Percentiles rank a stretch among this genome's conserved stretches.
These are phyloP conservation scores for Ectropis grisescens DNA, from an alignment of 1,140 invertebrate species.

Conservation along the genomic window DNA sequence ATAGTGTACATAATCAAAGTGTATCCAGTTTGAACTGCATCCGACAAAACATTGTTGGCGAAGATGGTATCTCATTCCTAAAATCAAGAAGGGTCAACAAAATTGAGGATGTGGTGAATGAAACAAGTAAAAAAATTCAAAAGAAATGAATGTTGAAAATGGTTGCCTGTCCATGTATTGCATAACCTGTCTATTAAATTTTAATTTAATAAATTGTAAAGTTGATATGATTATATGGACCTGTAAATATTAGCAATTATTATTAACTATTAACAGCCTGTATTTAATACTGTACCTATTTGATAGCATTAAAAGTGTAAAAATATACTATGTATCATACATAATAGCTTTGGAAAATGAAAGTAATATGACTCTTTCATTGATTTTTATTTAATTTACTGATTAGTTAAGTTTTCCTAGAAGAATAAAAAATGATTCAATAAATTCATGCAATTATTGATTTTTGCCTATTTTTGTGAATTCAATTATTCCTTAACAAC, in stretches of 20 bases:
- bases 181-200: slow-evolving; percentile 56
- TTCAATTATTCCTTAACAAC: too few relatives aligned
- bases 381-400: too few relatives aligned
- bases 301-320: slow-evolving; percentile 59
- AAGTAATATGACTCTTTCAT: slow-evolving; percentile 30
- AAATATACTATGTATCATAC: slow-evolving; percentile 43
- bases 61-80: slow-evolving; percentile 50
- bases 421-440: too few relatives aligned
- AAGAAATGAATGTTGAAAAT: slow-evolving; percentile 58
- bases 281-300: slow-evolving; percentile 63
- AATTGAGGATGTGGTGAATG: slow-evolving; percentile 48
- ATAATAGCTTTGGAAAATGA: slow-evolving; percentile 46
- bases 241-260: slow-evolving; percentile 64
- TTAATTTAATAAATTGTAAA: slow-evolving; percentile 58
- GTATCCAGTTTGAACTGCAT: slow-evolving; percentile 57
- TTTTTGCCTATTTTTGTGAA: too few relatives aligned
- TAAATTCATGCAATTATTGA: too few relatives aligned
- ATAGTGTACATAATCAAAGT: slow-evolving; percentile 64
- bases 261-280: slow-evolving; percentile 38
- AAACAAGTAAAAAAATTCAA: slow-evolving; percentile 62
- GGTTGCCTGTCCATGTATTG: slow-evolving; percentile 41
- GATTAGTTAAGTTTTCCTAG: too few relatives aligned
- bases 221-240: slow-evolving; percentile 34
- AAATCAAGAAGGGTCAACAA: slow-evolving; percentile 52
- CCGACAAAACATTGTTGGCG: slow-evolving; percentile 48